Evolutionary conservation across 2,888 invertebrate genomes (phyloP), one percentile per base, ranked within the genome.

Genomic region (Drosophila subquinaria): DNA sequence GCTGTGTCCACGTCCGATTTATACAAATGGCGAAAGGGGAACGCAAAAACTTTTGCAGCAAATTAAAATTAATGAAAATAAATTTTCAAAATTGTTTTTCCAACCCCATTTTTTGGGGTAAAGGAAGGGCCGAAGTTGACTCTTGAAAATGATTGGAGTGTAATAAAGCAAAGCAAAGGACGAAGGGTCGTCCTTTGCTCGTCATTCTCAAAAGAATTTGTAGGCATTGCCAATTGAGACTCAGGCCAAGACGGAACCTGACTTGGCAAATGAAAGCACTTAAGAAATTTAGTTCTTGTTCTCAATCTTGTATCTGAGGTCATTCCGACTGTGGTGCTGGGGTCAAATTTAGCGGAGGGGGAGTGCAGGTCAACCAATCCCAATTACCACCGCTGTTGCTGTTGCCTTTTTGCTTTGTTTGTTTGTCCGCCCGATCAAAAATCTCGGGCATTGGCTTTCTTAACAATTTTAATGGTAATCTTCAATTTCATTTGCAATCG

Each of bases 31-130:
- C 36, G 51, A 43, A 62, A 40, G 59, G 50, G 30, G 43, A 59
- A 69, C 63, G 61, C 70, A 78, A 83, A 83, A 86, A 86, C 76
- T 86, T 84, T 86, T 82, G 69, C 85, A 85, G 67, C 82, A 86
- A 88, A 86, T 86, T 89, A 88, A 86, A 86, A 86, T 86, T 89
- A 86, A 86, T 85, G 88, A 89, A 89, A 88, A 90, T 89, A 90
- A 79, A 89, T 89, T 88, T 88, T 78, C 76, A 76, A 83, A 86
- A 88, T 86, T 88, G 81, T 90, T 89, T 88, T 77, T 65, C 53
- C 84, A 87, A 87, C 80, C 88, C 85, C 72, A 72, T 85, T 73
- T 64, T 60, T 23, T 30, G 57, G 20, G 55, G 35, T 10, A 20
- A 30, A 4, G 6, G 8, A 0, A 17, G 17, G n/a, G 40, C 36